Evolutionary conservation across 1,140 invertebrate genomes (phyloP), one percentile per base, ranked within the genome.

Genomic region (Drosophila funebris): DNA sequence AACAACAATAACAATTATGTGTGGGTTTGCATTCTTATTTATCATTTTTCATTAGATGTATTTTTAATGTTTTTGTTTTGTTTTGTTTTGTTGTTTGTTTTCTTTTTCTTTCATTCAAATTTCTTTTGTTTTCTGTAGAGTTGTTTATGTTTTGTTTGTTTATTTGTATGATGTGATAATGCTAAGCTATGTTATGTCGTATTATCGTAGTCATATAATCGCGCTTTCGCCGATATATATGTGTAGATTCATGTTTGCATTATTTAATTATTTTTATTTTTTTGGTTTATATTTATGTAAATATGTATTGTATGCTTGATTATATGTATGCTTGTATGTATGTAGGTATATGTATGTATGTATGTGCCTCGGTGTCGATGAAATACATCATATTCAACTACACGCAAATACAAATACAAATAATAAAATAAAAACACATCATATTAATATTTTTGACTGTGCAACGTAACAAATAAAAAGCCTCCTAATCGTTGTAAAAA

Each of bases 1-100:
- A 88, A 88, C 83, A 88, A 88, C 83, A 88, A 88, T 88, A 88
- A 88, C 83, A 88, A 88, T 88, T 83, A 88, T 83, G 83, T 60
- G 50, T 70, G 13, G 36, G 33, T 72, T 66, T 56, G 44, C 60
- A 50, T 57, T 66, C 36, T 50, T 41, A 29, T 22, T 50, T 62
- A 60, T 67, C 46, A 29, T 58, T 58, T 53, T 60, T 31, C 48
- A 60, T 70, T 60, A 57, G 44, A 53, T 84, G 64, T 81, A 62
- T 68, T 39, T 64, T 73, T 63, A 64, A 57, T 46, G 29, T 70
- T 66, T 27, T 80, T 31, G 20, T 43, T 20, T 6, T n/a, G n/a
- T n/a, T n/a, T 53, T 41, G 36, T 52, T 9, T 37, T 57, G 22
- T 60, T 31, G 9, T 58, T 48, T 48, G 11, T 41, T n/a, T n/a